These are phyloP conservation scores for Tipula confusa DNA, from an alignment of 2,888 invertebrate genomes.

Conservation along the genomic window DNA sequence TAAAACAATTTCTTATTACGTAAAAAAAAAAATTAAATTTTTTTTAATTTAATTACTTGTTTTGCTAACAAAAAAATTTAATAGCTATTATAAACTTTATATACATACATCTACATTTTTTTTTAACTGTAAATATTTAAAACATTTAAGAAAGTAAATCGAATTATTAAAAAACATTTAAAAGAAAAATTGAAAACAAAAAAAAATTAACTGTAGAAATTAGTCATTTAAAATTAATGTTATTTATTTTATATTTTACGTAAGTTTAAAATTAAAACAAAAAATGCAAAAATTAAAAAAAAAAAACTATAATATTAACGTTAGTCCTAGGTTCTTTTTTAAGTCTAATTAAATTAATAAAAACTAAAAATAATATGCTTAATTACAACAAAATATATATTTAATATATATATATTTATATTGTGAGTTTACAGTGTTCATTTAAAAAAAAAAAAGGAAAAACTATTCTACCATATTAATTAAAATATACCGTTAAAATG, in stretches of 20 bases:
- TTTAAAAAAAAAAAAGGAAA: not conserved
- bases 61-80: not conserved
- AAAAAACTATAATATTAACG: not conserved
- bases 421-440: constrained; percentile 20
- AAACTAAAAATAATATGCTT: not conserved
- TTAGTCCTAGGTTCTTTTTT: not conserved
- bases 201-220: constrained; percentile 8
- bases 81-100: constrained; percentile 4
- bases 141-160: constrained; percentile 25
- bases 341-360: not conserved
- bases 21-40: no score
- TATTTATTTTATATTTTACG: constrained; percentile 28
- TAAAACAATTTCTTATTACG: constrained; percentile 7
- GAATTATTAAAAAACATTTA: constrained; percentile 5
- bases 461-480: not conserved
- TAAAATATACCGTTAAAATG: not conserved
- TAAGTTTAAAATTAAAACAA: constrained; percentile 25
- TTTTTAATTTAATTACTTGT: not conserved
- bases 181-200: not conserved
- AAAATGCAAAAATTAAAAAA: not conserved
- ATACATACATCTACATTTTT: not conserved
- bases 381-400: not conserved
- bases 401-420: not conserved
- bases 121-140: constrained; percentile 4
- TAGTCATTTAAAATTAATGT: constrained; percentile 29